phyloP scores from a whole-genome alignment of 2,888 invertebrate genomes.

The Nemotelus nigrinus region DNA sequence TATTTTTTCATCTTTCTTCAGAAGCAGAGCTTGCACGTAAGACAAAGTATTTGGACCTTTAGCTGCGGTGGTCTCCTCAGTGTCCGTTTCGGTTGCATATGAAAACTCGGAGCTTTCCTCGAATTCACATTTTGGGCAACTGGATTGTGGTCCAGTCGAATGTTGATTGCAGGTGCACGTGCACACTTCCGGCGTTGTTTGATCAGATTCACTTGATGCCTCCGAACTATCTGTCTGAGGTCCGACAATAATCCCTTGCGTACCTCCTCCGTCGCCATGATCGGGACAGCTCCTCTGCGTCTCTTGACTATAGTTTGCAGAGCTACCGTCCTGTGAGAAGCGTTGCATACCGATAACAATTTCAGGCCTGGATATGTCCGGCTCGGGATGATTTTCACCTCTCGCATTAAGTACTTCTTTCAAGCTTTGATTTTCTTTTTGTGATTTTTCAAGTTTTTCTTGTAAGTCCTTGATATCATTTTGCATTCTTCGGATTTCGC shows the following conservation, averaged over 20 bases:
- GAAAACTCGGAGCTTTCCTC: neutral
- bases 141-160: neutral
- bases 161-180: neutral
- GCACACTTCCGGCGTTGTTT: neutral
- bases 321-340: neutral
- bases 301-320: neutral
- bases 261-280: neutral
- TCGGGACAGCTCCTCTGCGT: neutral
- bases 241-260: neutral
- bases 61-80: neutral
- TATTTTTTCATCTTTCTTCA: conserved; percentile 12
- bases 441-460: conserved; percentile 12
- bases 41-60: neutral
- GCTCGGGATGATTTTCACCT: neutral
- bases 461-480: neutral
- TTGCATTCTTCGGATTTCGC: neutral
- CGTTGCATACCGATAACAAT: neutral
- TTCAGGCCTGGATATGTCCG: neutral
- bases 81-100: neutral
- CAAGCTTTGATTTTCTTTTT: neutral
- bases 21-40: neutral
- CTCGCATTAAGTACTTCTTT: neutral
- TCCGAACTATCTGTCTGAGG: neutral
- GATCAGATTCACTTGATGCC: neutral
- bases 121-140: neutral